Conservation (phyloP, 2,888 invertebrate species). For the Agrotis exclamationis region DNA sequence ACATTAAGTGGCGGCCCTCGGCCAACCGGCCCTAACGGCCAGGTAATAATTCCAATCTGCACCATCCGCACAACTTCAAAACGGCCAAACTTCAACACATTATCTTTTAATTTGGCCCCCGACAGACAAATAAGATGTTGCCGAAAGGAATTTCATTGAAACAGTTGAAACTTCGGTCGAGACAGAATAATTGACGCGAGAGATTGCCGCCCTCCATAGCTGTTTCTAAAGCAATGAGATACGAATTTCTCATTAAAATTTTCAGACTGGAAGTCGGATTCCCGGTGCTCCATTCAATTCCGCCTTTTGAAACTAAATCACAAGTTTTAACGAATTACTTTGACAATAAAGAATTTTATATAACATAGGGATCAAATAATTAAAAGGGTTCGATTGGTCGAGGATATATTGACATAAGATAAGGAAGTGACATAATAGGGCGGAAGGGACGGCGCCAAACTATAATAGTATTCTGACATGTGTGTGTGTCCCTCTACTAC, state of each 20-base stretch:
- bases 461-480: slow-evolving; percentile 45
- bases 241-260: slow-evolving; percentile 90
- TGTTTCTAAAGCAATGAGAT: slow-evolving; percentile 85
- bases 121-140: slow-evolving; percentile 84
- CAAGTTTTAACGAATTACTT: slow-evolving; percentile 86
- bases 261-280: slow-evolving; percentile 81
- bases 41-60: slow-evolving; percentile 90
- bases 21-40: slow-evolving; percentile 70
- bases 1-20: slow-evolving; percentile 73
- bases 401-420: slow-evolving; percentile 37
- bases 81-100: slow-evolving; percentile 86
- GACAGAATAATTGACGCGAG: slow-evolving; percentile 82
- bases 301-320: slow-evolving; percentile 87
- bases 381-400: slow-evolving; percentile 51
- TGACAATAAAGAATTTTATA: slow-evolving; percentile 82
- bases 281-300: slow-evolving; percentile 84
- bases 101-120: slow-evolving; percentile 85
- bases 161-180: slow-evolving; percentile 78
- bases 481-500: slow-evolving; percentile 30
- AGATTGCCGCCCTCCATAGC: slow-evolving; percentile 79
- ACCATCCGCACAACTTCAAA: slow-evolving; percentile 81
- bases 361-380: slow-evolving; percentile 74
- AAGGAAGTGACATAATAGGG: slow-evolving; percentile 26
- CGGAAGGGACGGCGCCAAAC: slow-evolving; percentile 47
- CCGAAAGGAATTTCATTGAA: slow-evolving; percentile 78